A percentile compares a stretch with the other conserved stretches of the same genome.
Conservation (phyloP, 2,113 vertebrate species). For the Stegostoma tigrinum region DNA sequence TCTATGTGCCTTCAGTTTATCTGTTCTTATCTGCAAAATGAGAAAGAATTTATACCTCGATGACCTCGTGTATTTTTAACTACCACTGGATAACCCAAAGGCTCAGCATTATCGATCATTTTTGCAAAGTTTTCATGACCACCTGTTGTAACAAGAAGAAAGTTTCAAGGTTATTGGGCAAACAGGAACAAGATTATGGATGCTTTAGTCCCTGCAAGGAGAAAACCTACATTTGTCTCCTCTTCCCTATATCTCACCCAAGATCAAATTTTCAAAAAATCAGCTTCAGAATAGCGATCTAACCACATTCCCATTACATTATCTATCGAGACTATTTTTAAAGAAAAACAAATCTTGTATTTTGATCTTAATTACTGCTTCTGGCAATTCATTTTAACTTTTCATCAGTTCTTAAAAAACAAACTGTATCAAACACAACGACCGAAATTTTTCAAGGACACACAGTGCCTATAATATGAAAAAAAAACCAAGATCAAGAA, state of each 20-base stretch:
- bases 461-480: not conserved
- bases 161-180: not conserved
- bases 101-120: conserved; percentile 84
- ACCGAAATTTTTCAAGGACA: not conserved
- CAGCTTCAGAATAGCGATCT: not conserved
- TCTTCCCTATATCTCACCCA: not conserved
- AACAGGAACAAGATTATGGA: not conserved
- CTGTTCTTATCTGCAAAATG: not conserved
- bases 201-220: not conserved
- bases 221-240: not conserved
- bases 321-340: not conserved
- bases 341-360: not conserved
- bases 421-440: not conserved
- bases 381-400: not conserved
- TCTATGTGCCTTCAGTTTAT: not conserved
- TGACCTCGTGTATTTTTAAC: conserved; percentile 86
- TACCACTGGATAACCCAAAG: conserved; percentile 80
- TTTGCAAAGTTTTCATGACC: conserved; percentile 84
- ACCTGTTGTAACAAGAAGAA: conserved; percentile 55
- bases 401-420: not conserved
- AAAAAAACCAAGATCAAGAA: not conserved
- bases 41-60: conserved; percentile 60
- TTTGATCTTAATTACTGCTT: not conserved
- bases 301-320: not conserved
- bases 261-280: not conserved